Evolutionary conservation across 2,797 vertebrate genomes (phyloP).

Genomic region (Nyctibius grandis): DNA sequence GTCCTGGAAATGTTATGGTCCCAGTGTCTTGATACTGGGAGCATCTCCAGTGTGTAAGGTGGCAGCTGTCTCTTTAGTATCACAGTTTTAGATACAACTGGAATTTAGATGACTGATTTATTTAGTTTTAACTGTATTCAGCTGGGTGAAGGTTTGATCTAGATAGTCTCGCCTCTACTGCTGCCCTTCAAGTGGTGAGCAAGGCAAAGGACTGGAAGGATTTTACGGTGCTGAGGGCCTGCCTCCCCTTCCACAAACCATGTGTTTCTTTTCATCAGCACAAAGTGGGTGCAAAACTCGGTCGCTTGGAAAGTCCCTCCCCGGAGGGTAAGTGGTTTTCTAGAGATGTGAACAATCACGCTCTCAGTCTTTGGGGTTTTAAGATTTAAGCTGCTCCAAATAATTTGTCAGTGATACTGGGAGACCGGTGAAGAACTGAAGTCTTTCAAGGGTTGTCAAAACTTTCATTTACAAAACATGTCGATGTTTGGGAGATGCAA

Average conservation of each 20-base stretch:
- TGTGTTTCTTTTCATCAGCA: not conserved
- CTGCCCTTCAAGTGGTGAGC: not conserved
- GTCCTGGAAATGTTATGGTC: not conserved
- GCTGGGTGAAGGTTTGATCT: not conserved
- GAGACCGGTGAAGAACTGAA: not conserved
- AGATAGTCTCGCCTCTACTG: not conserved
- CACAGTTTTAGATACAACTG: not conserved
- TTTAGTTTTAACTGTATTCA: not conserved
- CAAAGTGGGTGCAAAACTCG: not conserved
- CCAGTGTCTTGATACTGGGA: not conserved
- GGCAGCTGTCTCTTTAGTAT: not conserved
- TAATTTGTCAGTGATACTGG: not conserved
- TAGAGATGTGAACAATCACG: not conserved
- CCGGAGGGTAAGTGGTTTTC: not conserved
- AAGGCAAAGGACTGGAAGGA: not conserved
- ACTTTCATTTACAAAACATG: accelerated
- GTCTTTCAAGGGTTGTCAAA: not conserved
- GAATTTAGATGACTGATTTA: not conserved
- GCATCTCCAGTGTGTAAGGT: not conserved
- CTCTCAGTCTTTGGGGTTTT: not conserved
- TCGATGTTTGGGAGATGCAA: not conserved
- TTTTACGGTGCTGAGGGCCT: not conserved
- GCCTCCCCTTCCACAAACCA: not conserved
- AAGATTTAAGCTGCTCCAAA: not conserved
- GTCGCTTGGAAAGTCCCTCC: not conserved